Evolutionary conservation across 2,888 invertebrate genomes (phyloP), one percentile per base, ranked within the genome.

Genomic region (Ornithoptera alexandrae): DNA sequence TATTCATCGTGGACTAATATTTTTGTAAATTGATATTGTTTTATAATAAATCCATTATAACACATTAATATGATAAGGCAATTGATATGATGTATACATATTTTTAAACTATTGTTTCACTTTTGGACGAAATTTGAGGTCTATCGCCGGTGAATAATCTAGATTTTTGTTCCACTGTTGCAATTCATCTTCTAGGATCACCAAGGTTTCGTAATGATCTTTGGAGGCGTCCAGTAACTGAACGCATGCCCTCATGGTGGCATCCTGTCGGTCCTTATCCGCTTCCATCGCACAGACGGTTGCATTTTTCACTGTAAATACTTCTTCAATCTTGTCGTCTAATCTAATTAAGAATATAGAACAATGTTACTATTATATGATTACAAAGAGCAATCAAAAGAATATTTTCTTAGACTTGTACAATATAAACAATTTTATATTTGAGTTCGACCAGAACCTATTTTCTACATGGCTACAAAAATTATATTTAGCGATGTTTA

Each of bases 141-240:
- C 89, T 6, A 89, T 85, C 1, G 74, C 74, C 0, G 92, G 91
- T 17, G 91, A 90, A 0, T 75, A 86, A 8, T 75, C 74, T 62
- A 72, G 77, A 12, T 74, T 59, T 39, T 73, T 76, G 3, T 84
- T 81, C 17, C 83, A 77, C 69, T 78, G 79, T 2, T 83, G 80
- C 1, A 92, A 80, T 62, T 90, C 90, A 58, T 90, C 87, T 0
- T 84, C 79, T 12, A 92, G 76, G 20, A 92, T 79, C 65, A 84
- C 80, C 12, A 92, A 79, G 71, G 87, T 81, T 75, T 92, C 92
- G 71, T 91, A 92, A 72, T 92, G 89, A 8, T 89, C 89, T 0
- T 82, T 77, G 0, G 92, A 89, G 0, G 86, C 81, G 59, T 91
- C 89, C 6, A 92, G 79, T 20, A 92, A 80, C 4, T 87, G 78